phyloP scores from a whole-genome alignment of 2,113 vertebrate genomes.

The Synodontis membranacea region DNA sequence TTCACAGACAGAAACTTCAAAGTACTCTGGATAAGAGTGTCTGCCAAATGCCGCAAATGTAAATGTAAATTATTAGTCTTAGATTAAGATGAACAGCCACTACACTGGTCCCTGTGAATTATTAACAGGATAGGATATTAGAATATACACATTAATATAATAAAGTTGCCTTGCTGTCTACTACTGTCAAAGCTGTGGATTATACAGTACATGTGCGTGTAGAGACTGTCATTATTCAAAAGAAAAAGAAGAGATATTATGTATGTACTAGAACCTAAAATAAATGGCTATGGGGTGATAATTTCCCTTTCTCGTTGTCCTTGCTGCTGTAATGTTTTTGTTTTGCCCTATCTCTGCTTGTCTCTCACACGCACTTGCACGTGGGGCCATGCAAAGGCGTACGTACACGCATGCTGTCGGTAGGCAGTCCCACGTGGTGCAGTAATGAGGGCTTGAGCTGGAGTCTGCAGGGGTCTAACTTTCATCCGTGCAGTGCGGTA shows the following conservation, averaged over 20 bases:
- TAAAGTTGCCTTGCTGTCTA: neutral
- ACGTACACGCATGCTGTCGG: conserved; percentile 37
- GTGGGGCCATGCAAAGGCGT: conserved; percentile 56
- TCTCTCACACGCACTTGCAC: conserved; percentile 35
- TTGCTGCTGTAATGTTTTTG: neutral
- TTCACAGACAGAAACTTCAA: too few relatives aligned
- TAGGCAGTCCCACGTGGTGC: conserved; percentile 67
- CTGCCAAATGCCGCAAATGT: too few relatives aligned
- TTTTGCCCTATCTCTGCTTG: conserved; percentile 11
- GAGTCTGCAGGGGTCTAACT: conserved; percentile 69
- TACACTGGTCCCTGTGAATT: neutral
- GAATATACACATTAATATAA: neutral
- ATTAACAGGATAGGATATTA: neutral
- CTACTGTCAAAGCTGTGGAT: neutral
- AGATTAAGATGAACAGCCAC: neutral
- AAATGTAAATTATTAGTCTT: neutral
- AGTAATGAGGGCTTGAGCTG: conserved; percentile 71
- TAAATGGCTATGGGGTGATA: neutral
- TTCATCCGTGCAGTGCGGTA: conserved; percentile 68
- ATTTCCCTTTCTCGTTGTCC: conserved; percentile 4
- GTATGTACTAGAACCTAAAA: neutral
- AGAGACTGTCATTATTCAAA: neutral
- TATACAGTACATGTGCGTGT: neutral
- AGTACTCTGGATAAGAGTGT: too few relatives aligned
- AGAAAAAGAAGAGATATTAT: neutral